phyloP scores from a whole-genome alignment of 2,797 vertebrate species.

The Ataeniobius toweri region DNA sequence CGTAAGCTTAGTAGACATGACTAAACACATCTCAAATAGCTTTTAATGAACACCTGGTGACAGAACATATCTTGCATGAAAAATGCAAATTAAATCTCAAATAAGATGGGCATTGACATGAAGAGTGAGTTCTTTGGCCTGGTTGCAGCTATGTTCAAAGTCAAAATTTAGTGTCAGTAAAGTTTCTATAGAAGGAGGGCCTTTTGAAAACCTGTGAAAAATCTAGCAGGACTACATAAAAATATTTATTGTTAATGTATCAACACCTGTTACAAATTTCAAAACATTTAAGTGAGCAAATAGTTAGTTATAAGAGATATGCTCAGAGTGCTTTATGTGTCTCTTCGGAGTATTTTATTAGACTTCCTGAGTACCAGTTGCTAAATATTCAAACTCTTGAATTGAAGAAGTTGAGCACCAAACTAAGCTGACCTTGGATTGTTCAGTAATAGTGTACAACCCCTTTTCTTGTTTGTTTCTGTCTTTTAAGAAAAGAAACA shows the following conservation, averaged over 20 bases:
- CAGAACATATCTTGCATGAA: not conserved
- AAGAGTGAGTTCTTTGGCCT: constrained; percentile 49
- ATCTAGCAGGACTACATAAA: constrained; percentile 35
- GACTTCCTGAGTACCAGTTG: constrained; percentile 39
- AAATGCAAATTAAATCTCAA: constrained; percentile 20
- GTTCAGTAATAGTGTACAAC: constrained; percentile 8
- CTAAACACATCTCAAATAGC: constrained; percentile 8
- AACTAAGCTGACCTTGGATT: constrained; percentile 22
- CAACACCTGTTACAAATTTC: constrained; percentile 17
- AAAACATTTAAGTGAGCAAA: constrained; percentile 35
- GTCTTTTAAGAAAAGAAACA: not conserved
- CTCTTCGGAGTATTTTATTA: constrained; percentile 29
- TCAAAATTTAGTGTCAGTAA: not conserved
- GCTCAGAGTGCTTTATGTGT: constrained; percentile 26
- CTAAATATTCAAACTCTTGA: constrained; percentile 40
- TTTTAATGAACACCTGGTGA: constrained; percentile 5
- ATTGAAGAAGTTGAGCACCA: constrained; percentile 30
- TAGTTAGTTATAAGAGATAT: constrained; percentile 24
- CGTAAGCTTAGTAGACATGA: constrained; percentile 12
- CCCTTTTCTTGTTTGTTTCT: constrained; percentile 9
- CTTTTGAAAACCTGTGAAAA: constrained; percentile 34
- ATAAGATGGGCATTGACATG: not conserved
- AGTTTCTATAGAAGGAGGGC: constrained; percentile 7
- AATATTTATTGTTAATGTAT: not conserved
- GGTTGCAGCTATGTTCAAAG: constrained; percentile 22